Evolutionary conservation across 2,888 invertebrate genomes (phyloP).

Genomic region (Dryocosmus kuriphilus): DNA sequence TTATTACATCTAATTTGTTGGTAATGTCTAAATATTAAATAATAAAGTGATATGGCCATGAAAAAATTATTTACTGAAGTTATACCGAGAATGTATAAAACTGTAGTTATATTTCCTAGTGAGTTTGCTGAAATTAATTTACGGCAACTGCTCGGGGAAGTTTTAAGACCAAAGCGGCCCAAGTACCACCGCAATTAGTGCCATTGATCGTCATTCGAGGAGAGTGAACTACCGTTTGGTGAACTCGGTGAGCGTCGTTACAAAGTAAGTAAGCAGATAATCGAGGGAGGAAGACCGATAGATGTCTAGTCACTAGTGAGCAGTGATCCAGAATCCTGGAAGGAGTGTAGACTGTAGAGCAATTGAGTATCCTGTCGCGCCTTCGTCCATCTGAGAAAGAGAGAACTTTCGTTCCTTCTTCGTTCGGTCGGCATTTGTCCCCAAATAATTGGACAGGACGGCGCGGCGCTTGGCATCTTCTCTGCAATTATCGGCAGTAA

Average conservation of each 20-base stretch:
- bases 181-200: constrained; percentile 25
- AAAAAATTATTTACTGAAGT: not conserved
- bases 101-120: not conserved
- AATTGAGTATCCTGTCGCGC: constrained; percentile 35
- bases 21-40: no score
- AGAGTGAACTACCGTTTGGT: constrained; percentile 10
- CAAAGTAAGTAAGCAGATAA: constrained; percentile 30
- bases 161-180: not conserved
- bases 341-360: constrained; percentile 29
- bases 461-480: constrained; percentile 66
- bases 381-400: constrained; percentile 32
- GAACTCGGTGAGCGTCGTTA: constrained; percentile 6
- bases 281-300: constrained; percentile 11
- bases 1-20: no score
- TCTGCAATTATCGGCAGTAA: constrained; percentile 77
- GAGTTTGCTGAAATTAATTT: not conserved
- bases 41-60: not conserved
- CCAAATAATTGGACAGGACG: constrained; percentile 74
- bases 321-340: constrained; percentile 31
- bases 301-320: not conserved
- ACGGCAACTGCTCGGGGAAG: not conserved
- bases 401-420: constrained; percentile 46
- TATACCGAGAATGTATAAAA: not conserved
- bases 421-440: constrained; percentile 68
- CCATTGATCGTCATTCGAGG: constrained; percentile 1